Evolutionary conservation across 2,797 vertebrate species (phyloP).

Genomic region (Coranthus polyacanthus): DNA sequence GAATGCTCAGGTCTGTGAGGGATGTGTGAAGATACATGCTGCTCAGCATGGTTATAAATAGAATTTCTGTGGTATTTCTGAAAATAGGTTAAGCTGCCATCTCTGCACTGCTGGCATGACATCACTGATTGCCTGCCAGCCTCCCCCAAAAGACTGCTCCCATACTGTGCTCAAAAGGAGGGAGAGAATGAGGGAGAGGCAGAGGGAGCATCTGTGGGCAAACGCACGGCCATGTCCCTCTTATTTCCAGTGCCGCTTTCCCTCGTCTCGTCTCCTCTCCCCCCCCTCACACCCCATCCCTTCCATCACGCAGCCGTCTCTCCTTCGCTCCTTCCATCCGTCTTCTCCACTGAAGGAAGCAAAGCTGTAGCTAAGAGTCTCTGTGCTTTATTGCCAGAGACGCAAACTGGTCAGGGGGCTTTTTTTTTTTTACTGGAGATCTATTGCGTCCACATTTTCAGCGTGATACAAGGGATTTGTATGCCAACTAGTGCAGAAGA

Average conservation of each 20-base stretch:
- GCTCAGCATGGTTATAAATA: conserved; percentile 87
- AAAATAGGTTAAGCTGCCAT: conserved; percentile 92
- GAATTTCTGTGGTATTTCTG: conserved; percentile 87
- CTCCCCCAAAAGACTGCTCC: conserved; percentile 76
- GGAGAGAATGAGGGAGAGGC: conserved; percentile 49
- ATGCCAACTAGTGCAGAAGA: conserved; percentile 52
- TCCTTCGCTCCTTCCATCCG: conserved; percentile 58
- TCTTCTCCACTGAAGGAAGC: conserved; percentile 50
- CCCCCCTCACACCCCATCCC: conserved; percentile 25
- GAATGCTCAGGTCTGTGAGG: conserved; percentile 72
- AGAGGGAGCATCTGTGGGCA: conserved; percentile 65
- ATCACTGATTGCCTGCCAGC: conserved; percentile 87
- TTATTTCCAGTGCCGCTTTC: conserved; percentile 24
- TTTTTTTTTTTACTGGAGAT: conserved; percentile 61
- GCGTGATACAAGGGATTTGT: conserved; percentile 43
- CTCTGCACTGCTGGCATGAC: conserved; percentile 87
- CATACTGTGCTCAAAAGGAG: conserved; percentile 68
- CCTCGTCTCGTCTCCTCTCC: background rate
- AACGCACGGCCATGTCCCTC: conserved; percentile 43
- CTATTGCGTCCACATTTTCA: conserved; percentile 43
- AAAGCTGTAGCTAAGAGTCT: conserved; percentile 57
- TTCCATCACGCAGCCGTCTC: conserved; percentile 56
- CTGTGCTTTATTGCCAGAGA: conserved; percentile 68
- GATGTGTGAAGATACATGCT: conserved; percentile 81
- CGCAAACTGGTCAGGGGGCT: conserved; percentile 60